Evolutionary conservation across 2,797 vertebrate genomes (phyloP).

Genomic region (Ctenopoma multispine): DNA sequence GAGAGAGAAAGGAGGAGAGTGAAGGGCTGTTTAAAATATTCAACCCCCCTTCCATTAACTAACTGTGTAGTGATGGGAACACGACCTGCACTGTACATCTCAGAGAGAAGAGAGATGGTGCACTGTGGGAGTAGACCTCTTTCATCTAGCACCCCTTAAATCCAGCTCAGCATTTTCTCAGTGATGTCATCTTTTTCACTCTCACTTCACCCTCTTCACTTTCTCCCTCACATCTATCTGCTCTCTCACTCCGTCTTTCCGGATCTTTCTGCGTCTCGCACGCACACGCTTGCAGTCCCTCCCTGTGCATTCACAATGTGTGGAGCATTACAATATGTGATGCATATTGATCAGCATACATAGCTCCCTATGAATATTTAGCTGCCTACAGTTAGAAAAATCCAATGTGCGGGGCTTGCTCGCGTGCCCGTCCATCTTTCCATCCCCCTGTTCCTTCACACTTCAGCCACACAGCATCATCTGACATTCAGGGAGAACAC

Average conservation of each 20-base stretch:
- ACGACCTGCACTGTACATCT: slow-evolving; percentile 79
- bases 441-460: slow-evolving; percentile 28
- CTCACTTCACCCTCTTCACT: slow-evolving; percentile 58
- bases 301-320: slow-evolving; percentile 50
- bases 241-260: slow-evolving; percentile 60
- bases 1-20: slow-evolving; percentile 61
- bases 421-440: slow-evolving; percentile 14
- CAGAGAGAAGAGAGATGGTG: slow-evolving; percentile 53
- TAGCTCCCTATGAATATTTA: slow-evolving; percentile 54
- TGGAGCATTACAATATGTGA: slow-evolving; percentile 52
- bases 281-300: slow-evolving; percentile 49
- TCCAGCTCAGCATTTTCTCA: slow-evolving; percentile 82
- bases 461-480: slow-evolving; percentile 49
- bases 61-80: slow-evolving; percentile 70
- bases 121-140: slow-evolving; percentile 70
- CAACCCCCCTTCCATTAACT: slow-evolving; percentile 84
- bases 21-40: slow-evolving; percentile 85
- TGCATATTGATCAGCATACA: slow-evolving; percentile 42
- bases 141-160: slow-evolving; percentile 75
- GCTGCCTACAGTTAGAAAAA: slow-evolving; percentile 40
- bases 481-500: slow-evolving; percentile 67
- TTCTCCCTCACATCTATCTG: slow-evolving; percentile 70
- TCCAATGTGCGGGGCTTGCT: slow-evolving; percentile 23
- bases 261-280: slow-evolving; percentile 56
- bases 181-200: slow-evolving; percentile 79